Base-by-base conservation (phyloP, 2,113 vertebrate genomes). In the Nanger granti region DNA sequence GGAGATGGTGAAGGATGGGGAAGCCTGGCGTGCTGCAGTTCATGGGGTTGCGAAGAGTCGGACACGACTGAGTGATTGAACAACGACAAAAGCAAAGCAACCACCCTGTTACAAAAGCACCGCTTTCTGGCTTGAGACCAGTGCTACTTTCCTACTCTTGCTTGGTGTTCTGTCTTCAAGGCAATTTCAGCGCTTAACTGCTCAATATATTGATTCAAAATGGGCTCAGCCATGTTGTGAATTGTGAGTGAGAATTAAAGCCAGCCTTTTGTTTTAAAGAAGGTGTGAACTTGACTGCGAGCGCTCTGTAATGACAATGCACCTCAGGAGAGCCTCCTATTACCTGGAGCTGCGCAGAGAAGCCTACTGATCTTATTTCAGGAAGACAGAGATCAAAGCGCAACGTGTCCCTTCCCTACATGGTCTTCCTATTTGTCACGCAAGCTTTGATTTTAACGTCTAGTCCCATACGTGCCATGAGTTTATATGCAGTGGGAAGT, bases 221-320 rank as follows among this genome's bases (percentile, higher is more conserved):
- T 37, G 24, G 41, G 4, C 31, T 64, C 82, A 96, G 90, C 37
- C 86, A 57, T 87, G 28, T 8, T 84, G 31, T 8, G 62, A 91
- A 93, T 91, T 93, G 12, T 95, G 80, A 0, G 12, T 95, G 79
- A 0, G 34, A 92, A 97, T 97, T 97, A 94, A 79, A 94, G 93
- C 44, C 76, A 93, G 73, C 14, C 49, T 96, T 98, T 96, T 93
- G 28, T 96, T 97, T 87, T 47, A 97, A 97, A 9, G 92, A 97
- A 97, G 47, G 44, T 26, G 85, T 85, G 60, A 95, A 97, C 95
- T 97, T 96, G 88, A 96, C 62, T 94, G 37, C 26, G 54, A 97
- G 80, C 29, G 60, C 11, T 6, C 15, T 64, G 28, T 24, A 87
- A 97, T 34, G 89, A 96, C 62, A 29, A 4, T 49, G 69, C 13